Percentiles rank a stretch among this genome's conserved stretches.
Evolutionary conservation across 2,113 vertebrate species (phyloP).

Genomic region (Strix aluco): DNA sequence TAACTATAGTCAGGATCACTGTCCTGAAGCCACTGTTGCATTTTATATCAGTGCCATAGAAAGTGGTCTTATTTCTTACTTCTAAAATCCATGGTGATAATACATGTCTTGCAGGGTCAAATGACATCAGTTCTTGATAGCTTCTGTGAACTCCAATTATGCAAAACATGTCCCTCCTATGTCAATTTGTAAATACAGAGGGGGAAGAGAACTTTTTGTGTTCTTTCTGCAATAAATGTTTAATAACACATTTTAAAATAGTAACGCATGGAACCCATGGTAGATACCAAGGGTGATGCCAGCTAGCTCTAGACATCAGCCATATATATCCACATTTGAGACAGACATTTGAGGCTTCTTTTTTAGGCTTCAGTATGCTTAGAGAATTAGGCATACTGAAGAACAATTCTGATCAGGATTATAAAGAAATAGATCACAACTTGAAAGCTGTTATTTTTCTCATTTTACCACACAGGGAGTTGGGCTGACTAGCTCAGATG

Average conservation of each 20-base stretch:
- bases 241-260: background rate
- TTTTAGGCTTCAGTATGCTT: background rate
- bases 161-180: background rate
- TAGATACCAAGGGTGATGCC: background rate
- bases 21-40: background rate
- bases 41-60: background rate
- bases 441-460: background rate
- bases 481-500: background rate
- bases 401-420: background rate
- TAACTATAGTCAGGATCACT: background rate
- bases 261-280: fast-evolving
- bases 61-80: background rate
- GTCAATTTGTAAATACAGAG: background rate
- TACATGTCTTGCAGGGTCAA: background rate
- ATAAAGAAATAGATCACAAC: background rate
- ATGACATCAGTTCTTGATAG: background rate
- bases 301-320: background rate
- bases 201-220: background rate
- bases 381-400: background rate
- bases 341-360: background rate
- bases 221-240: background rate
- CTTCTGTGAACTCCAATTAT: background rate
- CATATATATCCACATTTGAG: background rate
- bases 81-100: background rate
- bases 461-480: background rate